Evolutionary conservation across 1,140 invertebrate species (phyloP), one percentile per base, ranked within the genome.

Genomic region (Camponotus floridanus): DNA sequence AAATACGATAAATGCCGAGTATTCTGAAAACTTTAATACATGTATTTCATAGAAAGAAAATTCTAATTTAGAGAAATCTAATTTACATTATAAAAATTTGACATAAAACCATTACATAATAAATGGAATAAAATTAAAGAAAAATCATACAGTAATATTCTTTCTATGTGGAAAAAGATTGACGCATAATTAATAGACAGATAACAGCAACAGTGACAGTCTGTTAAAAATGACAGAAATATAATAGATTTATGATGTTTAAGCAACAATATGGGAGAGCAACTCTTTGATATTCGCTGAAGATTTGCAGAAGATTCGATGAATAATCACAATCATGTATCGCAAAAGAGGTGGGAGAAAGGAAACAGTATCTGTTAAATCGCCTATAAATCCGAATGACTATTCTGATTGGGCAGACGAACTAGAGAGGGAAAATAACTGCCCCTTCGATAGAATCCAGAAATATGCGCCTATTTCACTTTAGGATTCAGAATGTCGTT

Each of bases 381-480:
- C 57, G 4, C 26, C 7, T 81, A 42, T 71, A 51, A 84, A 83
- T 31, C 36, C 36, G 7, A 11, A 36, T 11, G 3, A 1, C 18
- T 26, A 26, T 26, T 31, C 6, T 51, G 81, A 88, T 89, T 89
- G 87, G 86, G 15, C 45, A n/a, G 11, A 0, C 15, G 2, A 11
- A 0, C 11, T 1, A 65, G 68, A 68, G 86, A 86, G 87, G 84
- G 87, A 91, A 91, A 84, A 88, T 88, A 87, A 84, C 61, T 86
- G 71, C 90, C 90, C 87, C 84, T 78, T 87, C 57, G 36, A 61
- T 61, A 85, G 79, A 48, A 74, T 61, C 74, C 65, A 87, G 62
- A 85, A 90, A 90, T 89, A 81, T 86, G 62, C 62, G 61, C 61
- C 78, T 79, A 74, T 67, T 85, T 59, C 61, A 64, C 42, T 81